Conservation (phyloP, 1,140 invertebrate species). For the Sycophaga agraensis region DNA sequence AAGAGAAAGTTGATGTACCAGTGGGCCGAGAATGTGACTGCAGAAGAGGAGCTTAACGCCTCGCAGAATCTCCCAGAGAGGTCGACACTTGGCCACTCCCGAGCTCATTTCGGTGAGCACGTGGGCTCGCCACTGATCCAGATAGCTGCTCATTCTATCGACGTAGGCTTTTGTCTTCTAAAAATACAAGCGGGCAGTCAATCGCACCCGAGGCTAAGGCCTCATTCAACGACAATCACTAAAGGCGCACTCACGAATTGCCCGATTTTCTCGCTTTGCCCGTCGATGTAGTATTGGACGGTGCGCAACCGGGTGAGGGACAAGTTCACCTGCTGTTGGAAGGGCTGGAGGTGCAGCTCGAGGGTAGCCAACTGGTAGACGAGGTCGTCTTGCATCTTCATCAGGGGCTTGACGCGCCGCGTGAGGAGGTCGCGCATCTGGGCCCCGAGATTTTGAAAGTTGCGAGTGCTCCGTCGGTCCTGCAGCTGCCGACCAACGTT, state of each 20-base stretch:
- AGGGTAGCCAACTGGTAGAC: constrained; percentile 74
- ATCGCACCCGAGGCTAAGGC: too few species aligned
- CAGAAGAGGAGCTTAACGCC: constrained; percentile 67
- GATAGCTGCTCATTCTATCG: constrained; percentile 64
- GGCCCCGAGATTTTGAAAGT: constrained; percentile 65
- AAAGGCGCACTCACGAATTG: constrained; percentile 55
- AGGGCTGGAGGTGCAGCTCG: constrained; percentile 70
- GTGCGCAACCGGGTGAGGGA: constrained; percentile 72
- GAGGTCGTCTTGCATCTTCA: constrained; percentile 68
- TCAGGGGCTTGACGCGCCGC: constrained; percentile 67
- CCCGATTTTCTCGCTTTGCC: constrained; percentile 71
- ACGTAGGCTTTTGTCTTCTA: constrained; percentile 66
- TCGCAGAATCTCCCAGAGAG: constrained; percentile 71
- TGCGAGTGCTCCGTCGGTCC: constrained; percentile 67
- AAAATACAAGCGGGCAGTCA: constrained; percentile 29
- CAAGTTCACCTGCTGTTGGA: constrained; percentile 69
- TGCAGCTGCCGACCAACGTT: constrained; percentile 71
- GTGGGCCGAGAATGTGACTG: constrained; percentile 69
- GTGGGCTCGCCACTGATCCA: constrained; percentile 68
- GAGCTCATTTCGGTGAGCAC: constrained; percentile 64
- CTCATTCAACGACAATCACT: too few species aligned
- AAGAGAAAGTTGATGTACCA: constrained; percentile 52
- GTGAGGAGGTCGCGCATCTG: constrained; percentile 66
- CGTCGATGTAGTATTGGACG: constrained; percentile 74
- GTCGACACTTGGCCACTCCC: constrained; percentile 69